Percentiles rank a stretch among this genome's conserved stretches.
Conservation (phyloP, 2,113 vertebrate genomes). For the Petromus typicus region DNA sequence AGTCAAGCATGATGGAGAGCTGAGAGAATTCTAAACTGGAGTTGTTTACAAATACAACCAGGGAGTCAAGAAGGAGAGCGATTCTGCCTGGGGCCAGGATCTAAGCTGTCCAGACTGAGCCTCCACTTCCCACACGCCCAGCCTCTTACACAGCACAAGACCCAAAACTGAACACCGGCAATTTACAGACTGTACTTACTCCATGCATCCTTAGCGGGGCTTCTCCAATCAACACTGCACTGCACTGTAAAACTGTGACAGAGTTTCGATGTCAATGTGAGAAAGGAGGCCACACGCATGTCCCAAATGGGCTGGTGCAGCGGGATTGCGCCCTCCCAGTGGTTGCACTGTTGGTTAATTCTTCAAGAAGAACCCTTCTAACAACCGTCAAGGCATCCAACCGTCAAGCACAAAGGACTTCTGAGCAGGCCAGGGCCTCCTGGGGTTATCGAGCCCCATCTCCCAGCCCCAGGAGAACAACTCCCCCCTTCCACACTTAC, state of each 20-base stretch:
- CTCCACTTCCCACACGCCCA: not conserved
- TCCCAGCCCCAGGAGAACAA: not conserved
- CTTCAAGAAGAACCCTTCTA: conserved; percentile 23
- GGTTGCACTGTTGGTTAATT: not conserved
- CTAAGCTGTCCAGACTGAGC: not conserved
- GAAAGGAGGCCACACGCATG: conserved; percentile 33
- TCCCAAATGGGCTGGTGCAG: not conserved
- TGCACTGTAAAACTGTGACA: not conserved
- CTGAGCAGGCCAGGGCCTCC: not conserved
- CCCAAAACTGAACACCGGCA: not conserved
- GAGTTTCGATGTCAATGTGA: not conserved
- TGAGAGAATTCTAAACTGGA: not conserved
- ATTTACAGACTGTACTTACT: not conserved
- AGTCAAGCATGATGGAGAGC: not conserved
- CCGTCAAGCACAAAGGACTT: not conserved
- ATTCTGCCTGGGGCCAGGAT: not conserved
- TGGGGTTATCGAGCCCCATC: not conserved
- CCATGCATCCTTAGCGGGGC: not conserved
- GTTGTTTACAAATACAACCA: not conserved
- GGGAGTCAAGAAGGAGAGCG: not conserved
- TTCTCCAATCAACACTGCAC: not conserved
- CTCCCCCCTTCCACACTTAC: not conserved
- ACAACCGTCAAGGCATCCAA: not conserved
- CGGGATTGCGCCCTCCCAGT: not conserved
- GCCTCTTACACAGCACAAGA: not conserved